Evolutionary conservation across 2,888 invertebrate species (phyloP), one percentile per base, ranked within the genome.

Genomic region (Spodoptera littoralis): DNA sequence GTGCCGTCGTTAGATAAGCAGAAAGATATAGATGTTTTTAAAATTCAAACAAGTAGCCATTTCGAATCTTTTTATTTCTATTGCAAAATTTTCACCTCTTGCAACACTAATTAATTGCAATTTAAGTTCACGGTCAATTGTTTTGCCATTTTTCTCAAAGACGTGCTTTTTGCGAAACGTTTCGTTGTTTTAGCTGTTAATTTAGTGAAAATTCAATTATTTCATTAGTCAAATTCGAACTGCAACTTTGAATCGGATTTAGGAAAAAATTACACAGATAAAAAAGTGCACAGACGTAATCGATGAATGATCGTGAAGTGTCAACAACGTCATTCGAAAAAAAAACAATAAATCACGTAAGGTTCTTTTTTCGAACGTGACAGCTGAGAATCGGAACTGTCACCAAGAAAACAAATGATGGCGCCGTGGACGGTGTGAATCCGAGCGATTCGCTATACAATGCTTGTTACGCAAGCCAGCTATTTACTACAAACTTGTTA

Each of bases 401-500:
- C 65, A 77, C 50, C 52, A 56, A 50, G 50, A 68, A 62, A 70
- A 68, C 61, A 63, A 77, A 69, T 62, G 50, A 58, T 49, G 22
- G 47, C 42, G 49, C 57, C 47, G 45, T 27, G 54, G n/a, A 51
- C 49, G 27, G 52, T 61, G 77, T 71, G 70, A 78, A 75, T 79
- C 72, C 59, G 51, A 60, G 49, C 57, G 65, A 67, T 79, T 79
- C 58, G 73, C 71, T 75, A 77, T 81, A 82, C 80, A 85, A 82
- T 78, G 80, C 71, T 36, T 49, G 75, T 85, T 85, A 65, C 75
- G 70, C 65, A 84, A 85, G 62, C 45, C 43, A 50, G 55, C 67
- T 80, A 78, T 81, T 81, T 80, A 79, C 74, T 64, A 76, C 75
- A 73, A 56, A 68, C 70, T 78, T 76, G 77, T 79, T 81, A 81